A percentile compares a stretch with the other conserved stretches of the same genome.
phyloP scores from a whole-genome alignment of 2,113 vertebrate species.

The Siniperca knerii region DNA sequence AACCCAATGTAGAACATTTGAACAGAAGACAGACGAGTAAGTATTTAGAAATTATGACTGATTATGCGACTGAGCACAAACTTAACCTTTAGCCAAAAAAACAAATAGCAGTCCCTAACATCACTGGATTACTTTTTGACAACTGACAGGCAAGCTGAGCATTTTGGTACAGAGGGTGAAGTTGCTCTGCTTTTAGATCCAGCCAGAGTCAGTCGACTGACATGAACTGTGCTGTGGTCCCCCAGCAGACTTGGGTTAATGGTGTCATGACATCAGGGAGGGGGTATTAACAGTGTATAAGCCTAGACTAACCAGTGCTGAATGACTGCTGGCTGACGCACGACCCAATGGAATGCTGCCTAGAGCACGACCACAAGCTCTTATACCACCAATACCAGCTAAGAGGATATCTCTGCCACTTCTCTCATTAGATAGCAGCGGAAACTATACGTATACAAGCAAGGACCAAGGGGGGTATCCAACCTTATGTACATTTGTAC shows the following conservation, averaged over 20 bases:
- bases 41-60: not conserved
- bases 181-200: constrained; percentile 50
- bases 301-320: constrained; percentile 74
- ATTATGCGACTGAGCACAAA: constrained; percentile 27
- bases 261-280: constrained; percentile 76
- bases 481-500: not conserved
- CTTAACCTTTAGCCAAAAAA: constrained; percentile 30
- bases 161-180: constrained; percentile 21
- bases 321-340: constrained; percentile 83
- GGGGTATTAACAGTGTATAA: constrained; percentile 81
- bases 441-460: constrained; percentile 13
- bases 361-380: constrained; percentile 68
- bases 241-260: constrained; percentile 72
- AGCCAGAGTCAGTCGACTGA: constrained; percentile 44
- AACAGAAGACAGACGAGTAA: not conserved
- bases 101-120: not conserved
- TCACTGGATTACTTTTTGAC: constrained; percentile 24
- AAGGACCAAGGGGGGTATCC: not conserved
- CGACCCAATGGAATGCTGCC: constrained; percentile 82
- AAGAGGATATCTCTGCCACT: constrained; percentile 50
- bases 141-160: constrained; percentile 26
- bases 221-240: constrained; percentile 61
- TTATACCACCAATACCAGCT: constrained; percentile 62
- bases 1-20: constrained; percentile 3
- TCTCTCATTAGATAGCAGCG: constrained; percentile 22